A percentile compares a stretch with the other conserved stretches of the same genome.
Conservation (phyloP, 2,113 vertebrate species). For the Engraulis encrasicolus region DNA sequence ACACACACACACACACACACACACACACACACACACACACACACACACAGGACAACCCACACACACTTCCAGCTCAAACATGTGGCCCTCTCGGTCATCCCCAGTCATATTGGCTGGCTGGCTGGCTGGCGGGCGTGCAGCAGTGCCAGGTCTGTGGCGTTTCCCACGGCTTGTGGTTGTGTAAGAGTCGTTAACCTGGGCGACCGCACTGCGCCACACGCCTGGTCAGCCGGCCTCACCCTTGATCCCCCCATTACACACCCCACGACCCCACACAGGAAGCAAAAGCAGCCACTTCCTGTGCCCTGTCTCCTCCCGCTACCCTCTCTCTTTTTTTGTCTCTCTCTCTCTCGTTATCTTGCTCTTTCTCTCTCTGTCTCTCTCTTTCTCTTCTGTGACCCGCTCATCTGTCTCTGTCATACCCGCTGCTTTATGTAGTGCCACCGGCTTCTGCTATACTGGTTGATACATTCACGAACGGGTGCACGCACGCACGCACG, state of each 20-base stretch:
- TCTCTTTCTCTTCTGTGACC: background rate
- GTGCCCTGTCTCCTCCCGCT: background rate
- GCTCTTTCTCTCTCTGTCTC: background rate
- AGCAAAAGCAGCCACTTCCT: constrained; percentile 24
- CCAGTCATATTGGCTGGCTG: too few species aligned
- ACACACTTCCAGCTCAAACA: too few species aligned
- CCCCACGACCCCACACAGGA: constrained; percentile 28
- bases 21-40: too few species aligned
- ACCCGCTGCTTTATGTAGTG: background rate
- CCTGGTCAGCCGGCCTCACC: constrained; percentile 7
- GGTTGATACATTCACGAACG: too few species aligned
- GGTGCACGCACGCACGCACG: background rate
- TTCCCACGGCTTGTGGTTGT: constrained; percentile 52
- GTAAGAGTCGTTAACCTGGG: constrained; percentile 41
- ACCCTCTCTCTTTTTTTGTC: background rate
- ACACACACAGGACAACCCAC: too few species aligned
- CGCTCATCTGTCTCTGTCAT: background rate
- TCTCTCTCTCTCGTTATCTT: background rate
- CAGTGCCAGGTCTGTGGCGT: constrained; percentile 6
- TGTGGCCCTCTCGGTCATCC: too few species aligned
- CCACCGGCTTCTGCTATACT: too few species aligned
- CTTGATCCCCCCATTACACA: background rate
- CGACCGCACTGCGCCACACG: background rate
- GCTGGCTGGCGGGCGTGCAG: background rate
- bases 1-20: too few species aligned